phyloP scores from a whole-genome alignment of 92 coral and sea anemone species.

The Paragorgia papillata region DNA sequence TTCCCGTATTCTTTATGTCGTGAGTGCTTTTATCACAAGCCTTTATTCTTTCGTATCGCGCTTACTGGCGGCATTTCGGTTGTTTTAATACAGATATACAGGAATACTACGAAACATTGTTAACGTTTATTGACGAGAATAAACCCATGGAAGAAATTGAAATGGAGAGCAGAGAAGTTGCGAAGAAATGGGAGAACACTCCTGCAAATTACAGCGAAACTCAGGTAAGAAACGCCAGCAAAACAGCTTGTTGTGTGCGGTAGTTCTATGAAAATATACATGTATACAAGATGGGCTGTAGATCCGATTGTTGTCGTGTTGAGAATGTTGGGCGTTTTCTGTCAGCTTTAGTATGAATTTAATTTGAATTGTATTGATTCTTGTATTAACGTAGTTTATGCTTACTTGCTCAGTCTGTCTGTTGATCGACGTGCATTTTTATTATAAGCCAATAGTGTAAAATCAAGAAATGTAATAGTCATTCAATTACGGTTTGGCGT shows the following conservation, averaged over 20 bases:
- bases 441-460: background rate
- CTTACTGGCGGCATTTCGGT: background rate
- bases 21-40: background rate
- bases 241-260: background rate
- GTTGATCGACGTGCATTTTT: too few species aligned
- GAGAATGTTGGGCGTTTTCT: conserved; percentile 42
- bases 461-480: background rate
- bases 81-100: conserved; percentile 78
- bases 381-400: background rate
- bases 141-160: conserved; percentile 83
- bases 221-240: conserved; percentile 20
- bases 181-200: conserved; percentile 75
- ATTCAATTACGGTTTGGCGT: background rate
- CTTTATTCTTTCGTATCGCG: background rate
- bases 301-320: too few species aligned
- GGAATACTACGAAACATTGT: conserved; percentile 87
- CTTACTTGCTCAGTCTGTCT: too few species aligned
- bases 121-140: conserved; percentile 76
- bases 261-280: background rate
- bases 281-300: too few species aligned
- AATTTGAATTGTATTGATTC: background rate
- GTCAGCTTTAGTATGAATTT: background rate
- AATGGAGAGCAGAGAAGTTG: conserved; percentile 80
- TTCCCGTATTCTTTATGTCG: too few species aligned
- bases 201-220: conserved; percentile 14